A percentile compares a stretch with the other conserved stretches of the same genome.
Evolutionary conservation across 1,140 invertebrate genomes (phyloP).

Genomic region (Drosophila serrata): DNA sequence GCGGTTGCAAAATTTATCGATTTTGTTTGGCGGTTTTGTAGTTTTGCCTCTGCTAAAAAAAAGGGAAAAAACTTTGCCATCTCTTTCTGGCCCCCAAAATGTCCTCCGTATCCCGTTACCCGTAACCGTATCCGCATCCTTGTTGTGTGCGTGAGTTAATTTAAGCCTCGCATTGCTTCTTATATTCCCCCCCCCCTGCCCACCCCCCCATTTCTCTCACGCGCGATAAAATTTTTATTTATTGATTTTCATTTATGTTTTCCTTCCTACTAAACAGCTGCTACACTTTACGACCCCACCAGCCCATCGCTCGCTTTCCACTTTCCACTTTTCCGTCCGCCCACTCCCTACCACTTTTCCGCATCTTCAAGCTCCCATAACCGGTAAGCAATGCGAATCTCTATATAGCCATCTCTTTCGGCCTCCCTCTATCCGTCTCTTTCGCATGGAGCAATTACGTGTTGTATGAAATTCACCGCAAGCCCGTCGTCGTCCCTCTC

Average conservation of each 20-base stretch:
- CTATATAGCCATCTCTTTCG: conserved; percentile 5
- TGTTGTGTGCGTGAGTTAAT: conserved; percentile 48
- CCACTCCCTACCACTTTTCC: conserved; percentile 19
- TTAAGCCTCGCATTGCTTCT: conserved; percentile 35
- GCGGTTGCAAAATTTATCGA: conserved; percentile 64
- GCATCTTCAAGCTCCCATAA: conserved; percentile 59
- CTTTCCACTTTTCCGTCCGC: background rate
- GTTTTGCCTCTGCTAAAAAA: conserved; percentile 34
- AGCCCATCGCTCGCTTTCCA: conserved; percentile 2
- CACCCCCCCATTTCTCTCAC: background rate
- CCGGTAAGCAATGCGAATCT: conserved; percentile 44
- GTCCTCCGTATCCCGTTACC: conserved; percentile 1
- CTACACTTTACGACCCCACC: conserved; percentile 58
- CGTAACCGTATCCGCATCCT: conserved; percentile 2
- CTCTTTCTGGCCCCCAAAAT: conserved; percentile 23
- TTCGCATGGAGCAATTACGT: conserved; percentile 37
- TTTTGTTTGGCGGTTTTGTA: conserved; percentile 69
- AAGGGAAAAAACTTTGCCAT: conserved; percentile 3
- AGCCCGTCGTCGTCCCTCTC: conserved; percentile 2
- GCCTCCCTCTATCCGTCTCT: background rate
- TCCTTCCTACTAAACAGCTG: conserved; percentile 74
- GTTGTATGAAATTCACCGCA: conserved; percentile 45
- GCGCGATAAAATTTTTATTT: conserved; percentile 76
- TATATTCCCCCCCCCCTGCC: background rate
- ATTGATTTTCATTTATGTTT: conserved; percentile 80